Base-by-base conservation (phyloP, 2,888 invertebrate species). In the Folsomia manolachei region DNA sequence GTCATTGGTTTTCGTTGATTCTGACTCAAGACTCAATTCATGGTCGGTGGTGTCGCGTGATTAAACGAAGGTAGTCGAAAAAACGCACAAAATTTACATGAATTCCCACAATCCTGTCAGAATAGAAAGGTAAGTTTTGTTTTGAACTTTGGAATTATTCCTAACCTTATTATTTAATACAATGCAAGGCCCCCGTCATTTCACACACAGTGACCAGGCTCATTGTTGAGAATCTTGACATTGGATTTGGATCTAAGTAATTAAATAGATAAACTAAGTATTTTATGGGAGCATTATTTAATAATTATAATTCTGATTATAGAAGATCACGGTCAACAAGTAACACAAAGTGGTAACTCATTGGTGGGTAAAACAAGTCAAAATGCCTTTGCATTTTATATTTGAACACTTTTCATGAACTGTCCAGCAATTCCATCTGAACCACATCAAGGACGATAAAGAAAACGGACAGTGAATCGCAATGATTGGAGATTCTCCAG, bases 321-420 rank as follows among this genome's bases (percentile, higher is more conserved):
- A n/a, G 73, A 14, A 79, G 68, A 60, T 71, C 75, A 1, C 77
- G 77, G 19, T 76, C 63, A 26, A 69, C 63, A 26, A n/a, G n/a
- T n/a, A n/a, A n/a, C n/a, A n/a, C n/a, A n/a, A n/a, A n/a, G n/a
- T n/a, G n/a, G n/a, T n/a, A n/a, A n/a, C n/a, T n/a, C n/a, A n/a
- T n/a, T n/a, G n/a, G n/a, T n/a, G n/a, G n/a, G n/a, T n/a, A n/a
- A n/a, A n/a, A n/a, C n/a, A n/a, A n/a, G n/a, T n/a, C n/a, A n/a
- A n/a, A n/a, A n/a, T n/a, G n/a, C n/a, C n/a, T n/a, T n/a, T n/a
- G n/a, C n/a, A n/a, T n/a, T n/a, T n/a, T n/a, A n/a, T n/a, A n/a
- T n/a, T n/a, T n/a, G n/a, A n/a, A n/a, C n/a, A n/a, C n/a, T n/a
- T n/a, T n/a, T n/a, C n/a, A n/a, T n/a, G n/a, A n/a, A n/a, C n/a